Base-by-base conservation (phyloP, 2,888 invertebrate species). In the Antheraea assamensis region DNA sequence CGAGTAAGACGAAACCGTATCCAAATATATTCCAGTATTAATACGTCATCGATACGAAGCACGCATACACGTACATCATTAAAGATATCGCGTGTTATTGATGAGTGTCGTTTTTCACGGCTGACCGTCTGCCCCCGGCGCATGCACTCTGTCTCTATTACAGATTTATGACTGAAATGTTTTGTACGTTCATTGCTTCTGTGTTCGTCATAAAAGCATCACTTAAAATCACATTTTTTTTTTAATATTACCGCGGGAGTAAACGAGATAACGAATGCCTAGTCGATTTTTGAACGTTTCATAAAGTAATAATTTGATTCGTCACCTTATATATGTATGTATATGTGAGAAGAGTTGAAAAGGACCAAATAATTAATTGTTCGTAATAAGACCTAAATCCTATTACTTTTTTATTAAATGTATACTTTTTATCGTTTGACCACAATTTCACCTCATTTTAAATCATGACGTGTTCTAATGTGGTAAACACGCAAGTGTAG, bases 61-160 rank as follows among this genome's bases (percentile, higher is more conserved):
- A 78, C 75, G 76, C 75, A 78, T 71, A 76, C n/a, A n/a, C 77
- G 81, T 80, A 76, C 77, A 77, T 77, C 78, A 80, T 77, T 78
- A 78, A 79, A 83, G 82, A 85, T 87, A 89, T 82, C 85, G 79
- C 76, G 31, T 35, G 84, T 89, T 90, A 92, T 90, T 88, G 87
- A 92, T 92, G 87, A 85, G 78, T 72, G 80, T 78, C 83, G 88
- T 92, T 91, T 90, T 90, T 92, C 92, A 90, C 81, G 76, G 78
- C 77, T 76, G 78, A 75, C 79, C 82, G 78, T 80, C 78, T 79
- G 80, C 83, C 82, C 76, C 79, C 74, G 85, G 87, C 83, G 76
- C 83, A 75, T 77, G 80, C 82, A 78, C 83, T 86, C 82, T 80
- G 82, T 87, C 87, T 86, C 87, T 84, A 87, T 88, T 85, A 84